Percentiles rank a stretch among this genome's conserved stretches.
Conservation (phyloP, 1,140 invertebrate species). For the Orius insidiosus region DNA sequence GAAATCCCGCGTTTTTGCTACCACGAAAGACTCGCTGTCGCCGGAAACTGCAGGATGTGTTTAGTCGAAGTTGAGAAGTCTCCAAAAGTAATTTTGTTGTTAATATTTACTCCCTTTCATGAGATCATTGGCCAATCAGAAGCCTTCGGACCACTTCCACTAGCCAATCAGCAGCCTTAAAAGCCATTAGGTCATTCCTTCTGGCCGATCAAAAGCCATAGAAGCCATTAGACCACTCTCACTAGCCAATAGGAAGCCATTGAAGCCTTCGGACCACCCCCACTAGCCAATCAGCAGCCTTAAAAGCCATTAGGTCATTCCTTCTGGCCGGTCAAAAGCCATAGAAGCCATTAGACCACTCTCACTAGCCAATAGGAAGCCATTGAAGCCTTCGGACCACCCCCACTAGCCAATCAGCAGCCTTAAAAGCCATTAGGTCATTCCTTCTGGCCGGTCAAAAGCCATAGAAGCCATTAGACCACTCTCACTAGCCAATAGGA, state of each 20-base stretch:
- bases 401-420: not conserved
- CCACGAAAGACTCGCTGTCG: conserved; percentile 93
- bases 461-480: too few species aligned
- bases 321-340: not conserved
- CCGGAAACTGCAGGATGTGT: conserved; percentile 99
- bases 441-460: not conserved
- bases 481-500: not conserved
- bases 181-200: too few species aligned
- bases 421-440: too few species aligned
- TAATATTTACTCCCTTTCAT: too few species aligned
- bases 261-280: too few species aligned
- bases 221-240: too few species aligned
- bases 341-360: too few species aligned
- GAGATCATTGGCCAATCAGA: too few species aligned
- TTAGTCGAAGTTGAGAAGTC: conserved; percentile 97
- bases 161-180: not conserved
- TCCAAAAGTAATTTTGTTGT: conserved; percentile 39
- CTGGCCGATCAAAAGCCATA: not conserved
- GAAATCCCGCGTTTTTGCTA: conserved; percentile 99
- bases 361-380: not conserved
- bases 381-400: too few species aligned
- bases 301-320: too few species aligned
- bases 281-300: not conserved
- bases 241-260: not conserved
- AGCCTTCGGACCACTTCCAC: too few species aligned